phyloP scores from a whole-genome alignment of 2,888 invertebrate species.

The Agrotis segetum region DNA sequence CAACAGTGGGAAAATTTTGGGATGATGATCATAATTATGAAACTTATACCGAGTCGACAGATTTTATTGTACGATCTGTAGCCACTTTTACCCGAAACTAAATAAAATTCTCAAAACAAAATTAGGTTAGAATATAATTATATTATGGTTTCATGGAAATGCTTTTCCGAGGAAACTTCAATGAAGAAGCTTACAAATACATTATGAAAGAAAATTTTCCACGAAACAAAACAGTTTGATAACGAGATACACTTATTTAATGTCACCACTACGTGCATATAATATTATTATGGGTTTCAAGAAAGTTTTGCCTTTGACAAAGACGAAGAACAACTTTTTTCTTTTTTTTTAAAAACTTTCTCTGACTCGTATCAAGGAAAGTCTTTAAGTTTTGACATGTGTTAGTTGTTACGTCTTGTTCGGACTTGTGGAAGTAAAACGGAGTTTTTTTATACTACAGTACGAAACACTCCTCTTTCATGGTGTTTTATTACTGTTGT shows the following conservation, averaged over 20 bases:
- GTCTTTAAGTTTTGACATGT: conserved; percentile 33
- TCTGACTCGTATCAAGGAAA: conserved; percentile 8
- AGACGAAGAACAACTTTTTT: conserved; percentile 20
- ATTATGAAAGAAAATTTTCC: neutral
- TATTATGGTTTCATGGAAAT: neutral
- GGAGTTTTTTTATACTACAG: conserved; percentile 15
- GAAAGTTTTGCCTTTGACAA: conserved; percentile 19
- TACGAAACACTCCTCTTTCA: too few relatives aligned
- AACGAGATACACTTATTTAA: neutral
- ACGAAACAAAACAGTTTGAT: neutral
- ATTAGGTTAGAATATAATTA: too few relatives aligned
- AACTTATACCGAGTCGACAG: too few relatives aligned
- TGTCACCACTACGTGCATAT: conserved; percentile 3
- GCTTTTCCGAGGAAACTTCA: neutral
- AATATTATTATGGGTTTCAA: conserved; percentile 3
- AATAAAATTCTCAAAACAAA: too few relatives aligned
- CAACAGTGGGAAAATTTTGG: too few relatives aligned
- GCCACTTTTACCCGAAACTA: too few relatives aligned
- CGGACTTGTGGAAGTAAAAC: conserved; percentile 12
- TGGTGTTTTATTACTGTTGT: too few relatives aligned
- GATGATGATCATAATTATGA: too few relatives aligned
- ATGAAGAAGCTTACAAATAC: neutral
- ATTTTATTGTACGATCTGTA: too few relatives aligned
- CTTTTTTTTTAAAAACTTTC: conserved; percentile 28
- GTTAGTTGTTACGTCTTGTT: conserved; percentile 19